Percentiles rank a stretch among this genome's conserved stretches.
Conservation (phyloP, 2,797 vertebrate species). For the Sebastiscus albofasciatus region DNA sequence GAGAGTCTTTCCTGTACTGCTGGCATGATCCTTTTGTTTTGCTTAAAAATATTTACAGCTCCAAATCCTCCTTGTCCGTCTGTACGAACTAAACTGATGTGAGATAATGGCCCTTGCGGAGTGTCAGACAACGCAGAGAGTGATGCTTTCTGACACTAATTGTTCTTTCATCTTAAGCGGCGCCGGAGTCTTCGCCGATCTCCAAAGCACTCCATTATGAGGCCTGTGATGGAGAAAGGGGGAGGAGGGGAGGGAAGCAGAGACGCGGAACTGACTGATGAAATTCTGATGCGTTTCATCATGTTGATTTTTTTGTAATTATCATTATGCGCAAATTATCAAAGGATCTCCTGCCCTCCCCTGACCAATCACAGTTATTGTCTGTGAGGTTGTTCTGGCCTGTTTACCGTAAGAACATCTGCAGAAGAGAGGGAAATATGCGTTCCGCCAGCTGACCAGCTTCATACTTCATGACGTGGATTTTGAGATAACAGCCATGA, state of each 20-base stretch:
- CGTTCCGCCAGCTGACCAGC: conserved; percentile 23
- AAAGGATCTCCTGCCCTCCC: conserved; percentile 12
- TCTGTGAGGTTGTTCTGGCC: conserved; percentile 13
- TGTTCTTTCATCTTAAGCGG: conserved; percentile 64
- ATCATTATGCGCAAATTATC: conserved; percentile 25
- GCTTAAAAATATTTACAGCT: conserved; percentile 26
- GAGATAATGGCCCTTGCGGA: conserved; percentile 51
- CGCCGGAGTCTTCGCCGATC: conserved; percentile 31
- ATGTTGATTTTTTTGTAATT: conserved; percentile 4
- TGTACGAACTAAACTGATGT: conserved; percentile 32
- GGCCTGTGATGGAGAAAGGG: conserved; percentile 11
- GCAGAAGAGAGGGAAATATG: neutral
- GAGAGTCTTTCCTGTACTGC: neutral
- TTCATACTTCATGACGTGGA: conserved; percentile 53
- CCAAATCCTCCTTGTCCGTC: conserved; percentile 41
- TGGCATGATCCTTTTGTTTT: conserved; percentile 24
- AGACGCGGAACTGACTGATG: conserved; percentile 34
- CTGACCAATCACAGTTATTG: neutral
- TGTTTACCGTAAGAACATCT: conserved; percentile 6
- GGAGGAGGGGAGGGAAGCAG: neutral
- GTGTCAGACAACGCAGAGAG: conserved; percentile 35
- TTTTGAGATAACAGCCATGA: conserved; percentile 69
- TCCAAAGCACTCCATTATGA: conserved; percentile 58
- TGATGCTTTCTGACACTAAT: conserved; percentile 69
- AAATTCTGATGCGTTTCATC: conserved; percentile 32